Conservation (phyloP, 2,113 vertebrate species). For the Boleophthalmus pectinirostris region DNA sequence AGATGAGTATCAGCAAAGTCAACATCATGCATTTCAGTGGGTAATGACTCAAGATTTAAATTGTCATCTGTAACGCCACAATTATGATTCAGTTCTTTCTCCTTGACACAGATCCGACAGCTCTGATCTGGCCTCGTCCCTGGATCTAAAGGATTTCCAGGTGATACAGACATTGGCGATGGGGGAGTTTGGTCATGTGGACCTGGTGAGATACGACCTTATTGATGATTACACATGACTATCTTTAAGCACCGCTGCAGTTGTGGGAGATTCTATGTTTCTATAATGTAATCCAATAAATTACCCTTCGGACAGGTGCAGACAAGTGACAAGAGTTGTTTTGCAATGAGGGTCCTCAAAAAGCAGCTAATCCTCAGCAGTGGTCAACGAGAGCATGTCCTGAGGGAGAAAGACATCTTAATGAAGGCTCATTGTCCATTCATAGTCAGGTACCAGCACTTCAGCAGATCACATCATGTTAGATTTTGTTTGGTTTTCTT, state of each 20-base stretch:
- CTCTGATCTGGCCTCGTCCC: conserved; percentile 45
- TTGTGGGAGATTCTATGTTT: conserved; percentile 37
- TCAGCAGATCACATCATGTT: neutral
- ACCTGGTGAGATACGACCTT: conserved; percentile 66
- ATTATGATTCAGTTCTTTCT: conserved; percentile 21
- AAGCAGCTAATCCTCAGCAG: conserved; percentile 61
- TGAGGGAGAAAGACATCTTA: conserved; percentile 66
- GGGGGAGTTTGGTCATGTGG: conserved; percentile 71
- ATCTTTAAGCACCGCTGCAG: neutral
- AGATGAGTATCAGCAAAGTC: conserved; percentile 34
- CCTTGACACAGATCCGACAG: conserved; percentile 52
- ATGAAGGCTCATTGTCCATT: conserved; percentile 66
- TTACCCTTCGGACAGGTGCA: conserved; percentile 61
- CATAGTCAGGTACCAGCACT: conserved; percentile 67
- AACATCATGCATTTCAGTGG: conserved; percentile 50
- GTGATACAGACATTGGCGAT: conserved; percentile 61
- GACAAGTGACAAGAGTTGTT: conserved; percentile 59
- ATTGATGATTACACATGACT: conserved; percentile 5
- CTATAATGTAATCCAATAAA: conserved; percentile 43
- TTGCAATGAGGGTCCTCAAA: conserved; percentile 72
- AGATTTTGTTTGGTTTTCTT: neutral
- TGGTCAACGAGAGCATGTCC: conserved; percentile 61
- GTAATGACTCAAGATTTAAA: conserved; percentile 18
- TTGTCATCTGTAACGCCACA: neutral
- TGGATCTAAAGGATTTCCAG: conserved; percentile 70